Evolutionary conservation across 1,140 invertebrate genomes (phyloP), one percentile per base, ranked within the genome.

Genomic region (Maconellicoccus hirsutus): DNA sequence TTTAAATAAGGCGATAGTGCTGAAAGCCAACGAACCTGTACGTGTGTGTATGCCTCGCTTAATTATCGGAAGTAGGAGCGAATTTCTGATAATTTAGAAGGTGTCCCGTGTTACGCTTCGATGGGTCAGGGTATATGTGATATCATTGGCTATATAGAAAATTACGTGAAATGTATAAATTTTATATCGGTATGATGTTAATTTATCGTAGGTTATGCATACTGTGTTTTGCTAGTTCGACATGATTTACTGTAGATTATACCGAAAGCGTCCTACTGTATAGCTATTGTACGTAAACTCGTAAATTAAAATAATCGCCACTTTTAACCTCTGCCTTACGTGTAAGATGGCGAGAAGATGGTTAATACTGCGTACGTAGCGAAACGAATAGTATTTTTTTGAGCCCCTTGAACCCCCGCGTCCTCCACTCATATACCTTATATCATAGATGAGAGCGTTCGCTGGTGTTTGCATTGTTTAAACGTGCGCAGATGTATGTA

Each of bases 241-340:
- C 42, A 52, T 52, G 42, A 52, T 52, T 52, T 52, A 52, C 29
- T 12, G 29, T 33, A 33, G 29, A 33, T 33, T 33, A 33, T 33
- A 33, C 29, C 12, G 29, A 33, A 33, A 33, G 29, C 29, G 42
- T 14, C 42, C 42, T 16, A 52, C 42, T 19, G 29, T 33, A 16
- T 16, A 52, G 42, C 42, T 52, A 52, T 52, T 16, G n/a, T 52
- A 52, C 12, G 42, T 52, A 16, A 52, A 19, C 42, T 16, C 42
- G n/a, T 52, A 52, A 52, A 52, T 52, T 52, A 52, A 14, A 52
- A 52, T 52, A 52, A 52, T 52, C 42, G 42, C 42, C 42, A 52
- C 12, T 52, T 52, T 52, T 52, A 52, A 52, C 42, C 29, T 33
- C 29, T 33, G 29, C 29, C 29, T 33, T 33, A 33, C 29, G 29